These are phyloP conservation scores for Mycogona germanica DNA, from an alignment of 2,888 invertebrate genomes.

Conservation along the genomic window DNA sequence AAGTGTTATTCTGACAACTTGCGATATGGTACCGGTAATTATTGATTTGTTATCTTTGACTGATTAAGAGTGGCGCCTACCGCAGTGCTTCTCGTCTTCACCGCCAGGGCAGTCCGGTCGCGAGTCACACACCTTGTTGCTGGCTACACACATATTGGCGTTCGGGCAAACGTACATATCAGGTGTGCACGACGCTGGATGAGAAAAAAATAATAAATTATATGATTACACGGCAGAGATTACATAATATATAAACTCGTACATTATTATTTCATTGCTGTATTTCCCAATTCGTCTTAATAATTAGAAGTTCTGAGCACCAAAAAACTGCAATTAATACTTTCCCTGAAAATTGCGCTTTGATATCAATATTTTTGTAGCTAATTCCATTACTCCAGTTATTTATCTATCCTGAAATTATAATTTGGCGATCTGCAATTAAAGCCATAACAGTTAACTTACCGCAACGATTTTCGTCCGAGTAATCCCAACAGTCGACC, in stretches of 20 bases:
- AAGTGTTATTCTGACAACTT: too few relatives aligned
- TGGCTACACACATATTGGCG: constrained; percentile 53
- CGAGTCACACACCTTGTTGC: constrained; percentile 54
- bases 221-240: too few relatives aligned
- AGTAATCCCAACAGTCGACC: constrained; percentile 66
- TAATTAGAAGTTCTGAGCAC: not conserved
- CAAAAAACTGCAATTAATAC: not conserved
- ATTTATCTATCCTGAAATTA: not conserved
- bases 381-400: too few relatives aligned
- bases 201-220: too few relatives aligned
- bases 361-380: not conserved
- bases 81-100: constrained; percentile 63
- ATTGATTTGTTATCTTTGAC: not conserved
- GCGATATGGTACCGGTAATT: too few relatives aligned
- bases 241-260: not conserved
- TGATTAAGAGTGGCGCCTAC: constrained; percentile 42
- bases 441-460: too few relatives aligned
- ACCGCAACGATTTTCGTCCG: constrained; percentile 65
- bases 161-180: constrained; percentile 62
- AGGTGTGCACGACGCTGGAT: constrained; percentile 63
- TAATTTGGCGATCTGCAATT: not conserved
- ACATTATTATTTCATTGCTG: not conserved
- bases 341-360: too few relatives aligned
- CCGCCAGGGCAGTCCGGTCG: constrained; percentile 36
- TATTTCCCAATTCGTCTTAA: too few relatives aligned